A percentile compares a stretch with the other conserved stretches of the same genome.
Conservation (phyloP, 2,888 invertebrate species). For the Andrena minutula region DNA sequence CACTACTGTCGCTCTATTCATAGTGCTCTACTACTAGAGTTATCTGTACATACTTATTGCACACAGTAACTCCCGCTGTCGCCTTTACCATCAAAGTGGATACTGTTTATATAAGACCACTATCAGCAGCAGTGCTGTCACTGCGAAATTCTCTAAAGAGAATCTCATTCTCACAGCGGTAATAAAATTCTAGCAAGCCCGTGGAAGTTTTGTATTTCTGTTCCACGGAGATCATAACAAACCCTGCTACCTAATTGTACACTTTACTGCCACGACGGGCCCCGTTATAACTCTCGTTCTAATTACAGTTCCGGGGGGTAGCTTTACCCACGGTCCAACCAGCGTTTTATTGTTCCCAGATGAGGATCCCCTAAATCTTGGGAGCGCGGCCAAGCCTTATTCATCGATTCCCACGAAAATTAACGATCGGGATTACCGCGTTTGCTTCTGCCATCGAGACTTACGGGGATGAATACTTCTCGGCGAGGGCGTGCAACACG, state of each 20-base stretch:
- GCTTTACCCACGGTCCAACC: not conserved
- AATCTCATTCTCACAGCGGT: no score
- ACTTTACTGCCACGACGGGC: not conserved
- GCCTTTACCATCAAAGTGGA: no score
- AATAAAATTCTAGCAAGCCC: no score
- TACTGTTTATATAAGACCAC: no score
- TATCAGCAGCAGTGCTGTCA: no score
- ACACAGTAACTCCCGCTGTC: no score
- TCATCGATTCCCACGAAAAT: conserved; percentile 35
- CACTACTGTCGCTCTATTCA: no score
- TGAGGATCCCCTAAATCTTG: conserved; percentile 13
- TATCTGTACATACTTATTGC: no score
- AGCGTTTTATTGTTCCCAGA: not conserved
- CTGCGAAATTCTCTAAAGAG: no score
- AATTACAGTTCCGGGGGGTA: not conserved
- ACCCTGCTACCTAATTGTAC: no score
- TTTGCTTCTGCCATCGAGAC: conserved; percentile 22
- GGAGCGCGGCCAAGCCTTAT: not conserved
- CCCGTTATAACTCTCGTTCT: not conserved
- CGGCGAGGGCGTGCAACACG: not conserved
- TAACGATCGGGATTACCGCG: conserved; percentile 32
- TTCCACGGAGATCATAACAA: not conserved
- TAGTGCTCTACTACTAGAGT: no score
- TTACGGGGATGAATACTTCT: conserved; percentile 33
- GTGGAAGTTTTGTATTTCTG: not conserved